Base-by-base conservation (phyloP, 2,888 invertebrate species). In the Catocala sponsa region DNA sequence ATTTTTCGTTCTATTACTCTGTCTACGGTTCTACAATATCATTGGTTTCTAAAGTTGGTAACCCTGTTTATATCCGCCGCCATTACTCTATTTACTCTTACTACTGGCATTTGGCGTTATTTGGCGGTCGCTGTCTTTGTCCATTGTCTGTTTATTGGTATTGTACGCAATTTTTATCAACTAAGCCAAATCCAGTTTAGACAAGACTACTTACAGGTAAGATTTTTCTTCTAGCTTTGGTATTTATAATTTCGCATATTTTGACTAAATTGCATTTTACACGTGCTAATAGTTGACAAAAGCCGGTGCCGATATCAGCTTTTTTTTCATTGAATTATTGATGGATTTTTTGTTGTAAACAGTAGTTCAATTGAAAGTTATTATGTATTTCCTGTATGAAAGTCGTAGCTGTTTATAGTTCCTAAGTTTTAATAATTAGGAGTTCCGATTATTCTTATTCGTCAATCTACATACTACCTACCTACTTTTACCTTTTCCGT, bases 281-380 rank as follows among this genome's bases (percentile, higher is more conserved):
- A 81, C 82, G 81, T 83, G 80, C 56, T 59, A 55, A 55, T 74
- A 63, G 59, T 80, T 80, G 72, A 74, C 72, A 82, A 79, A 78
- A 73, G 77, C 80, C 81, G 82, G 81, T 62, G 73, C 63, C 75
- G 70, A 65, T 65, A 65, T 53, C 41, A 65, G 63, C 65, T 54
- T 68, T 68, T 66, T 59, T 70, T 53, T 47, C 9, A n/a, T 7
- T 55, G 60, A 65, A 63, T 68, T 59, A 60, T 9, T 59, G 53
- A 47, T 58, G 32, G 13, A 44, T 51, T 64, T 64, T 62, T 70
- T 55, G 43, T 55, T 66, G 42, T 65, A 60, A 55, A 57, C 59
- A 72, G 52, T 46, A 51, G n/a, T 38, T 7, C 4, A 10, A 35
- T 44, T 50, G 49, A 58, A 33, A 51, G 2, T 41, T 6, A 9